Evolutionary conservation across 2,888 invertebrate genomes (phyloP).

Genomic region (Stenurella melanura): DNA sequence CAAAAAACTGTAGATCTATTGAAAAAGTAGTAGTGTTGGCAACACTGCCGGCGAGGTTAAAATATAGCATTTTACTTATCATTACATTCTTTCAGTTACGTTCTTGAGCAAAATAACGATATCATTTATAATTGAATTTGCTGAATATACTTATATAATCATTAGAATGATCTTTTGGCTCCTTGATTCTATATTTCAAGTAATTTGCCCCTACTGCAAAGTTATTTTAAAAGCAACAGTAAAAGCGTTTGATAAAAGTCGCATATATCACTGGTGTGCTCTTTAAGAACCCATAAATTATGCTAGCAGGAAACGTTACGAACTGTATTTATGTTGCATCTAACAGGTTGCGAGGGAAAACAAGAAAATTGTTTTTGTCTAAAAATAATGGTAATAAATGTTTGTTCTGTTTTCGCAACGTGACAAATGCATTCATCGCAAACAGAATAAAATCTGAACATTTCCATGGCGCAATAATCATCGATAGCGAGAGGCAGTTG

Average conservation of each 20-base stretch:
- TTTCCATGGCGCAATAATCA: neutral
- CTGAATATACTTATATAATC: no score
- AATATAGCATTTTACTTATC: no score
- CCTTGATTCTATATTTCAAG: neutral
- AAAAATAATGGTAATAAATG: slow-evolving; percentile 3
- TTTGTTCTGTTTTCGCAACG: neutral
- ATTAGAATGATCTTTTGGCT: no score
- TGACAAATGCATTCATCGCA: slow-evolving; percentile 4
- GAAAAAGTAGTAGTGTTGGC: no score
- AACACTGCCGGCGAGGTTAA: no score
- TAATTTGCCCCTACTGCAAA: neutral
- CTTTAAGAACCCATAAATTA: slow-evolving; percentile 5
- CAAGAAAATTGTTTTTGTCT: neutral
- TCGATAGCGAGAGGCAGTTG: no score
- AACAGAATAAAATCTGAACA: neutral
- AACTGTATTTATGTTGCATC: neutral
- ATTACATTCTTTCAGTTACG: no score
- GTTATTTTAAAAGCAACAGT: neutral
- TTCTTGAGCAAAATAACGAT: no score
- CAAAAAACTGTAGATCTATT: no score
- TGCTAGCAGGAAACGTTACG: neutral
- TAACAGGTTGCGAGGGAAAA: neutral
- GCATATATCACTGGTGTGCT: neutral
- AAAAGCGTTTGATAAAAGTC: neutral
- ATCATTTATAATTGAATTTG: no score